These are phyloP conservation scores for Thamnophis elegans DNA, from an alignment of 2,797 vertebrate species.

Conservation along the genomic window DNA sequence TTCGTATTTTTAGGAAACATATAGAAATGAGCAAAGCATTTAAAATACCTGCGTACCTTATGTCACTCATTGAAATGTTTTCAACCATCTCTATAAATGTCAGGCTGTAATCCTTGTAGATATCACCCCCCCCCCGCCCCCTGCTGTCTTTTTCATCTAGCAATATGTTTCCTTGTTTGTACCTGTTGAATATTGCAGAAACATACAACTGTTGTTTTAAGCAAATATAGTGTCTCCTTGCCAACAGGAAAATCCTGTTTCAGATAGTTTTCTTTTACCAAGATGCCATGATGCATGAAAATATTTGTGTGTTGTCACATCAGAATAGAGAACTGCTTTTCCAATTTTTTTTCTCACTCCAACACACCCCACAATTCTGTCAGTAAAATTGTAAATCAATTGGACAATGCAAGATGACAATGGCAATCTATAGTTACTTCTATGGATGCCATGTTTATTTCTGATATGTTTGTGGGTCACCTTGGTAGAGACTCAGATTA, in stretches of 20 bases:
- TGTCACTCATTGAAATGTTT: slow-evolving; percentile 29
- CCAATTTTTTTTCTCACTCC: background rate
- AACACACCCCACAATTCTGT: background rate
- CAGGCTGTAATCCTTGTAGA: slow-evolving; percentile 55
- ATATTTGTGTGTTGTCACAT: slow-evolving; percentile 60
- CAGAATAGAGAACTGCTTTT: slow-evolving; percentile 46
- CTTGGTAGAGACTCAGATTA: background rate
- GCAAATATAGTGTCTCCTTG: slow-evolving; percentile 66
- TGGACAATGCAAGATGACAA: background rate
- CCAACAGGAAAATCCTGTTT: slow-evolving; percentile 83
- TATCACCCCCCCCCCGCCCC: slow-evolving; percentile 59
- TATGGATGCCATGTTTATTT: background rate
- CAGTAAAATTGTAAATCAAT: background rate
- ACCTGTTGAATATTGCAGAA: slow-evolving; percentile 68
- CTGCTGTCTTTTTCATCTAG: slow-evolving; percentile 45
- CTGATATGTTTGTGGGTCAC: background rate
- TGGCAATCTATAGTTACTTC: background rate
- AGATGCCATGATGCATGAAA: slow-evolving; percentile 72
- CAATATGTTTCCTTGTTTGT: slow-evolving; percentile 72
- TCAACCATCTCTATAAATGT: slow-evolving; percentile 48
- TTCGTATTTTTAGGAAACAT: slow-evolving; percentile 38
- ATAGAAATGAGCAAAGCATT: slow-evolving; percentile 45
- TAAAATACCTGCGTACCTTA: slow-evolving; percentile 57
- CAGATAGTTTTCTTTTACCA: slow-evolving; percentile 57
- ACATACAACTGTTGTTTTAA: slow-evolving; percentile 70